Percentiles rank a stretch among this genome's conserved stretches.
phyloP scores from a whole-genome alignment of 2,113 vertebrate genomes.

The Corythornis cristatus region DNA sequence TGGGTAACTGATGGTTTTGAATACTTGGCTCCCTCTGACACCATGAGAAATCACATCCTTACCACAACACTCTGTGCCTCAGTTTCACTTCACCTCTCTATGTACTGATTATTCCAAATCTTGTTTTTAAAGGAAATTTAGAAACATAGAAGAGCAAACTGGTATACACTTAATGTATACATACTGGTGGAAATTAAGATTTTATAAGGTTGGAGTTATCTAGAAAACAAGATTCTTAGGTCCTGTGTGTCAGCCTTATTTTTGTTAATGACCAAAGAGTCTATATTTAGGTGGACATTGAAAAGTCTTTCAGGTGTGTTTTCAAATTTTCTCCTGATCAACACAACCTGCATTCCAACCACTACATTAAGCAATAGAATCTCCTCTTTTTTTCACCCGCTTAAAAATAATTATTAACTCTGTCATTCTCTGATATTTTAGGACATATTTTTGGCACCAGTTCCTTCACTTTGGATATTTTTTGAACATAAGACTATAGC shows the following conservation, averaged over 20 bases:
- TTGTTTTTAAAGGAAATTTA: neutral
- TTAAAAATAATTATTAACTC: neutral
- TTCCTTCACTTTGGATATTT: conserved; percentile 8
- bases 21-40: neutral
- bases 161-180: neutral
- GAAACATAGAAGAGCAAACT: neutral
- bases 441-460: conserved; percentile 41
- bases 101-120: neutral
- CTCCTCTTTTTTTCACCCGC: neutral
- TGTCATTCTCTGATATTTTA: conserved; percentile 9
- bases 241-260: neutral
- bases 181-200: neutral
- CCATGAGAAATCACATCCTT: neutral
- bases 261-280: neutral
- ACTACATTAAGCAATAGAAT: neutral
- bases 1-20: neutral
- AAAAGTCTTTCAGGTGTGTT: neutral
- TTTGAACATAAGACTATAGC: conserved; percentile 17
- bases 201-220: neutral
- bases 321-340: neutral
- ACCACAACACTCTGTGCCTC: neutral
- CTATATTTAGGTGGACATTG: neutral
- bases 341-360: neutral
- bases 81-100: neutral
- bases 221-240: neutral